Conservation (phyloP, 2,113 vertebrate genomes). For the Maccullochella peelii region DNA sequence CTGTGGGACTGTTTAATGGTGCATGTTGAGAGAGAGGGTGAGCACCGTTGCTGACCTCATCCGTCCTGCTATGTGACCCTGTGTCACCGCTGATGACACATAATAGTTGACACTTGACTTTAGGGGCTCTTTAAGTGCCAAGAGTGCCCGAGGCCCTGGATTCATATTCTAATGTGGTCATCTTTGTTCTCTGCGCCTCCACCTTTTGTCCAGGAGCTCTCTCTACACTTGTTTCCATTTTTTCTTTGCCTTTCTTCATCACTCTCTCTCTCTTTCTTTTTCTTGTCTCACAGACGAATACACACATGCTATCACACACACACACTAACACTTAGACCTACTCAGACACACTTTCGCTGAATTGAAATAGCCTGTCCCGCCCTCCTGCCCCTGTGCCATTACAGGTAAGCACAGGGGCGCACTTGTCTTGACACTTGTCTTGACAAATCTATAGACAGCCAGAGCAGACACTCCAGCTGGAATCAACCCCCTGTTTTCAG, state of each 20-base stretch:
- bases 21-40: conserved; percentile 70
- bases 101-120: conserved; percentile 83
- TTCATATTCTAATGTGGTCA: conserved; percentile 76
- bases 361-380: conserved; percentile 70
- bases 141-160: conserved; percentile 60
- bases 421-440: conserved; percentile 75
- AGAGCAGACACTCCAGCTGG: conserved; percentile 57
- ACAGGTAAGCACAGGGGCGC: conserved; percentile 65
- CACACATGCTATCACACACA: conserved; percentile 25
- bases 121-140: conserved; percentile 78
- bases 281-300: conserved; percentile 44
- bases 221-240: conserved; percentile 56
- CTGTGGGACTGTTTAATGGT: conserved; percentile 78
- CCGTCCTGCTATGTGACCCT: conserved; percentile 75
- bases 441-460: conserved; percentile 67
- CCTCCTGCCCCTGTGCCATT: conserved; percentile 60
- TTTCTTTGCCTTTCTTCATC: conserved; percentile 47
- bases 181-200: conserved; percentile 60
- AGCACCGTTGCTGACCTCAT: conserved; percentile 71
- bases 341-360: conserved; percentile 64
- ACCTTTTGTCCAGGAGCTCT: conserved; percentile 61
- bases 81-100: conserved; percentile 77
- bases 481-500: conserved; percentile 41
- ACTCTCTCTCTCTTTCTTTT: conserved; percentile 18
- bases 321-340: conserved; percentile 57